These are phyloP conservation scores for Entomobrya proxima DNA, from an alignment of 2,888 invertebrate genomes.

Conservation along the genomic window DNA sequence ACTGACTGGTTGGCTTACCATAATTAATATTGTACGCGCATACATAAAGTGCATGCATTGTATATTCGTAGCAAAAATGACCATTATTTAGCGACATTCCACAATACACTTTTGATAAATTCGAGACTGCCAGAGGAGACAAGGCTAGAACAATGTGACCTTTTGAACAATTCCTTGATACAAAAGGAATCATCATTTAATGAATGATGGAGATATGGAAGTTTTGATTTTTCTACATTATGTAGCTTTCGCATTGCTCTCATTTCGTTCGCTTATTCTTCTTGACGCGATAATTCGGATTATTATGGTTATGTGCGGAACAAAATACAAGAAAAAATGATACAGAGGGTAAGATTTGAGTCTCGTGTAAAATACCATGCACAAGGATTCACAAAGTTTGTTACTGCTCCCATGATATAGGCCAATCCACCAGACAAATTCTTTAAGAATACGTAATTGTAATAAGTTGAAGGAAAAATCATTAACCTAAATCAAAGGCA, in stretches of 20 bases:
- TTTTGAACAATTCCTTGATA: neutral
- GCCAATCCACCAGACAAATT: constrained; percentile 22
- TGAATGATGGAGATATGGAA: constrained; percentile 5
- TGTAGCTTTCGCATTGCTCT: constrained; percentile 29
- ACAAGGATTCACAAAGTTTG: neutral
- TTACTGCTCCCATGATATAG: constrained; percentile 25
- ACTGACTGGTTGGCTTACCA: neutral
- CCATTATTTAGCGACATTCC: neutral
- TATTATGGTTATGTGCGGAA: constrained; percentile 64
- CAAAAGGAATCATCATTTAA: neutral
- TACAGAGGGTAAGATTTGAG: neutral
- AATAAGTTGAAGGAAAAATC: constrained; percentile 43
- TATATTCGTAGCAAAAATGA: neutral
- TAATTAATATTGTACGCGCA: constrained; percentile 2
- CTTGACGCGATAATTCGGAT: constrained; percentile 67
- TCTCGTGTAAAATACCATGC: neutral
- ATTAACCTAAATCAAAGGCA: constrained; percentile 65
- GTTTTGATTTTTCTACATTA: neutral
- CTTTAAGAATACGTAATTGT: constrained; percentile 23
- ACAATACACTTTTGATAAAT: neutral
- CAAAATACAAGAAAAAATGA: constrained; percentile 28
- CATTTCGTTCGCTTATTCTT: constrained; percentile 22
- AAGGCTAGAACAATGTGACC: neutral
- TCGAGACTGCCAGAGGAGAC: neutral
- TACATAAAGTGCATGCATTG: neutral